Evolutionary conservation across 1,140 invertebrate species (phyloP).

Genomic region (Leptinotarsa defecta): DNA sequence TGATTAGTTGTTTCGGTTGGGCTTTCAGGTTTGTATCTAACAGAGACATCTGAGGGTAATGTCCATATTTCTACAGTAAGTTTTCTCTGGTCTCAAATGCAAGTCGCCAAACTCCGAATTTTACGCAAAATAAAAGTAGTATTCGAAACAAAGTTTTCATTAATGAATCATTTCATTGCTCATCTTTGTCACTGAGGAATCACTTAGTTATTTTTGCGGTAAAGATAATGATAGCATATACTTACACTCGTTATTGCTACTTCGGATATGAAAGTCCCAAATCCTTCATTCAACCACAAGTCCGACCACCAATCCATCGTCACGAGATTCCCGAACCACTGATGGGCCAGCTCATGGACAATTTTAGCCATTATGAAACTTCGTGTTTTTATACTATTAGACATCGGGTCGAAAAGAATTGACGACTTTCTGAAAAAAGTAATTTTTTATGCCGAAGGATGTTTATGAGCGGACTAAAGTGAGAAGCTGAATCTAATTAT

Average conservation of each 20-base stretch:
- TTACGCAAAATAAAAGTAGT: no score
- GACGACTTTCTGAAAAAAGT: constrained; percentile 42
- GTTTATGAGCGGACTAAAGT: no score
- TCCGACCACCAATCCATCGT: constrained; percentile 69
- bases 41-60: no score
- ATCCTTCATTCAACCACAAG: constrained; percentile 75
- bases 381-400: constrained; percentile 43
- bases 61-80: no score
- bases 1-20: no score
- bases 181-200: background rate
- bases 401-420: constrained; percentile 44
- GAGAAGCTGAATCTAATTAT: no score
- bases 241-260: constrained; percentile 43
- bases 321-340: constrained; percentile 71
- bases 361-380: constrained; percentile 47
- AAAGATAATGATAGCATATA: constrained; percentile 3
- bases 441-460: no score
- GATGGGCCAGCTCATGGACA: constrained; percentile 63
- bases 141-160: background rate
- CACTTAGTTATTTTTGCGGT: background rate
- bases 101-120: no score
- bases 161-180: background rate
- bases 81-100: no score
- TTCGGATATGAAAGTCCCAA: constrained; percentile 59
- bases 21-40: no score